phyloP scores from a whole-genome alignment of 2,888 invertebrate species.

The Cephus rjabovi region DNA sequence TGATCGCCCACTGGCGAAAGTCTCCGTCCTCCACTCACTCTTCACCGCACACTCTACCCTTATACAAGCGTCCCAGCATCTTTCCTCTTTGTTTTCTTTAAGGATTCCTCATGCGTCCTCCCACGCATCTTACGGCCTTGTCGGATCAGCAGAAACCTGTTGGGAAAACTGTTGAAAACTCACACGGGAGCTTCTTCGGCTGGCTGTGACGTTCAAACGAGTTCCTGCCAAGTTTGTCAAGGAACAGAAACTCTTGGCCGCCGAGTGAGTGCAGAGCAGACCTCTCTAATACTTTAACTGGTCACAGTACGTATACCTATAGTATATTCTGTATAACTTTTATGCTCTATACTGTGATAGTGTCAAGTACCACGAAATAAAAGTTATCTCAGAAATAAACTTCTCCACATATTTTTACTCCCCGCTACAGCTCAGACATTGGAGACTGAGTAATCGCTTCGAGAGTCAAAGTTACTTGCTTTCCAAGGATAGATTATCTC shows the following conservation, averaged over 20 bases:
- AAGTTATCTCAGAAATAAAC: slow-evolving; percentile 43
- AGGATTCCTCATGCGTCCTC: not conserved
- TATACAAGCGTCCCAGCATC: not conserved
- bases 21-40: not conserved
- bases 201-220: slow-evolving; percentile 52
- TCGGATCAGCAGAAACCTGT: slow-evolving; percentile 10
- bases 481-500: not conserved
- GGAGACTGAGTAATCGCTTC: not conserved
- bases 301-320: not conserved
- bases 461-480: not conserved
- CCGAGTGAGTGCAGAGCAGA: slow-evolving; percentile 25
- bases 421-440: not conserved
- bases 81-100: not conserved
- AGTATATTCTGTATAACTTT: not conserved
- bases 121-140: not conserved
- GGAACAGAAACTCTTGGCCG: slow-evolving; percentile 49
- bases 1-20: not conserved
- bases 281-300: not conserved
- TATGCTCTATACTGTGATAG: slow-evolving; percentile 4
- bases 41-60: not conserved
- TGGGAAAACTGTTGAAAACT: slow-evolving; percentile 21
- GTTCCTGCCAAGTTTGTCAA: slow-evolving; percentile 53
- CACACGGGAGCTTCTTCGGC: slow-evolving; percentile 17
- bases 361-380: slow-evolving; percentile 40
- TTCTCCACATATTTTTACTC: slow-evolving; percentile 5